These are phyloP conservation scores for Battus philenor DNA, from an alignment of 1,140 invertebrate species.

Conservation along the genomic window DNA sequence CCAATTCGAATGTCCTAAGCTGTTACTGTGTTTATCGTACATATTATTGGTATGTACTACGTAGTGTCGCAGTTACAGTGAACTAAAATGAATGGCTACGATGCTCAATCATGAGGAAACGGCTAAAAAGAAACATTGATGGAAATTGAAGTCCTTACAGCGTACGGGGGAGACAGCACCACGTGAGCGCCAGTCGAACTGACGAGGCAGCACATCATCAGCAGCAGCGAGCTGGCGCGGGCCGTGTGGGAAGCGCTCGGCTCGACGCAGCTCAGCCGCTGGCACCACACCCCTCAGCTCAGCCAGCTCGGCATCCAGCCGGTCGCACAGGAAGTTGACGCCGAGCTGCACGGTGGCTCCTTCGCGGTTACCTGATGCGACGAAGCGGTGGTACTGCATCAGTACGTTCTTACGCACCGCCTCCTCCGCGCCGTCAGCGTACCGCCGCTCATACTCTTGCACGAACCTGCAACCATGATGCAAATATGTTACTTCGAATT, in stretches of 20 bases:
- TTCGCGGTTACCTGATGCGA: constrained; percentile 41
- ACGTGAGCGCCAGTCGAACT: constrained; percentile 49
- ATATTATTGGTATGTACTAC: too few relatives aligned
- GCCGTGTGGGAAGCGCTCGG: constrained; percentile 33
- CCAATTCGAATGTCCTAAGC: too few relatives aligned
- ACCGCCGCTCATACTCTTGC: constrained; percentile 29
- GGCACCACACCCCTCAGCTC: constrained; percentile 27
- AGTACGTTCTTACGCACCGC: constrained; percentile 48
- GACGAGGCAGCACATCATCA: constrained; percentile 22
- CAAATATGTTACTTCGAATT: too few relatives aligned
- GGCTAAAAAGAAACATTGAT: too few relatives aligned
- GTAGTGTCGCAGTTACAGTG: too few relatives aligned
- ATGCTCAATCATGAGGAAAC: too few relatives aligned
- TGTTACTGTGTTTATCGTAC: too few relatives aligned
- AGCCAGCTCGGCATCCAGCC: constrained; percentile 32
- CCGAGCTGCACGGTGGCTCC: constrained; percentile 34
- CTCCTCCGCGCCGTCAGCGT: constrained; percentile 39
- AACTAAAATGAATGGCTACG: too few relatives aligned
- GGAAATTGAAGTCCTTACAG: too few relatives aligned
- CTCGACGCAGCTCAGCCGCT: constrained; percentile 17
- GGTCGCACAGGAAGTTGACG: constrained; percentile 38
- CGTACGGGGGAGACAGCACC: constrained; percentile 43
- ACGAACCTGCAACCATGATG: too few relatives aligned
- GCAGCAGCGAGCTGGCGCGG: constrained; percentile 17
- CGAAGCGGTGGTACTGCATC: constrained; percentile 36